A percentile compares a stretch with the other conserved stretches of the same genome.
These are phyloP conservation scores for Muricea muricata DNA, from an alignment of 92 coral and sea anemone genomes.

Conservation along the genomic window DNA sequence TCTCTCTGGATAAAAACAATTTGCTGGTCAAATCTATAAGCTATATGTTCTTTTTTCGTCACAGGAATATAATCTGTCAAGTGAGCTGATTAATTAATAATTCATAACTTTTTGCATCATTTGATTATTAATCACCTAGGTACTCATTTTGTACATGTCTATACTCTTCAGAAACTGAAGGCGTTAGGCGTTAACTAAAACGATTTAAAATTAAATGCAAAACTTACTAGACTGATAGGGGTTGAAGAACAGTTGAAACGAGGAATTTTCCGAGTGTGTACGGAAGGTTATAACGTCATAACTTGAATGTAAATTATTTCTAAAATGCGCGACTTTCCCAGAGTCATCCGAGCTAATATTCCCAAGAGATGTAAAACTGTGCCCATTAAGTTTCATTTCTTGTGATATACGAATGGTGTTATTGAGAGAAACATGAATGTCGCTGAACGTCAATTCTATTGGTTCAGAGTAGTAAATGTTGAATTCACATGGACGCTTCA, in stretches of 20 bases:
- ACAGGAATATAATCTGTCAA: no score
- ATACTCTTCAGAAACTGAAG: no score
- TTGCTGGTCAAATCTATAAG: no score
- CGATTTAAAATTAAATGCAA: no score
- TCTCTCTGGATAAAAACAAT: no score
- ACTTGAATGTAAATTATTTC: neutral
- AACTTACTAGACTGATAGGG: neutral
- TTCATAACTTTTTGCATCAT: no score
- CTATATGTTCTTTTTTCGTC: no score
- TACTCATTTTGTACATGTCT: no score
- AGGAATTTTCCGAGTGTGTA: neutral
- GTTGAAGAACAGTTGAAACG: neutral
- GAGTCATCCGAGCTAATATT: neutral
- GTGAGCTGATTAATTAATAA: no score
- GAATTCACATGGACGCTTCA: neutral
- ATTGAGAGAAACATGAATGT: neutral
- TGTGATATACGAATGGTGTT: neutral
- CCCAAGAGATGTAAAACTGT: neutral
- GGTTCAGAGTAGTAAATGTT: neutral
- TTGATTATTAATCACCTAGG: no score
- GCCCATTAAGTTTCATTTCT: neutral
- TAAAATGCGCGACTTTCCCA: neutral
- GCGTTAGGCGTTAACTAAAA: no score
- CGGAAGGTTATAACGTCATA: neutral
- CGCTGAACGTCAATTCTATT: neutral